Evolutionary conservation across 92 coral and sea anemone genomes (phyloP).

Genomic region (Chrysogorgia sp.): DNA sequence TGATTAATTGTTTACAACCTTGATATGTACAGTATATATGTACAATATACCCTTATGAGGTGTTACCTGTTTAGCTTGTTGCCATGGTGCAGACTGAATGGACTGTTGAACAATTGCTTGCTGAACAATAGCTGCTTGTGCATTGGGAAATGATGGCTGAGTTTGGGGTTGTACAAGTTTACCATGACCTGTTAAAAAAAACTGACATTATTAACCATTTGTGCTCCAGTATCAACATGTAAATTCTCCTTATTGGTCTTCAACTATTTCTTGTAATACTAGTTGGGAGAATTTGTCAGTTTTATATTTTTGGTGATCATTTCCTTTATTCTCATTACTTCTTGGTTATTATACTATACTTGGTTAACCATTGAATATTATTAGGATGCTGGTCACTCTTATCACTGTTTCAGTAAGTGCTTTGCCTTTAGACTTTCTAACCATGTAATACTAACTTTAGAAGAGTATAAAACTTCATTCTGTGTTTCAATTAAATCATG

Average conservation of each 20-base stretch:
- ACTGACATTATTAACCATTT: background rate
- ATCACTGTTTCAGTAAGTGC: background rate
- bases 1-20: no score
- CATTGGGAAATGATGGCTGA: slow-evolving; percentile 43
- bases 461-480: background rate
- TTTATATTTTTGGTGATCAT: no score
- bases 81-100: slow-evolving; percentile 99
- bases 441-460: background rate
- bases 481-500: no score
- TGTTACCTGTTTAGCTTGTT: slow-evolving; percentile 88
- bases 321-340: no score
- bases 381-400: background rate
- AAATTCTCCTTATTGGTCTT: no score
- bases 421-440: background rate
- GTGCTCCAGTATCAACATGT: background rate
- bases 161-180: slow-evolving; percentile 32
- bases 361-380: no score
- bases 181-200: slow-evolving; percentile 23
- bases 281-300: no score
- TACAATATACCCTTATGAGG: no score
- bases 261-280: no score
- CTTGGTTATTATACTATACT: no score
- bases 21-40: no score
- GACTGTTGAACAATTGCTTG: slow-evolving; percentile 99
- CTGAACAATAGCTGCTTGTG: slow-evolving; percentile 90